Conservation (phyloP, 2,113 vertebrate species). For the Glaucidium brasilianum region DNA sequence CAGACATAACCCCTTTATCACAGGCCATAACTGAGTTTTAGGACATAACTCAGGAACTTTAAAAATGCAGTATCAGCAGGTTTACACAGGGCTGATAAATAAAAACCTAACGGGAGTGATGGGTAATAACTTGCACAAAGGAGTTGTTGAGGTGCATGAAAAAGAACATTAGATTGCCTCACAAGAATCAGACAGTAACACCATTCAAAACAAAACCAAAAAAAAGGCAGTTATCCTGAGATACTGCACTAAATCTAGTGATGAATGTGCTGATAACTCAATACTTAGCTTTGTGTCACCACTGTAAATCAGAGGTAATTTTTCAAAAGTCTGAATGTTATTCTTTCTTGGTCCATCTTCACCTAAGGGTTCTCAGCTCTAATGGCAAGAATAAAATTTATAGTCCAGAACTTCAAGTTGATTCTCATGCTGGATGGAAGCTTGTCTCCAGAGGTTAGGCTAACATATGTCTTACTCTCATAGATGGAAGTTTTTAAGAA, state of each 20-base stretch:
- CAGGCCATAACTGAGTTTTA: neutral
- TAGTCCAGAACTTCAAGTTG: neutral
- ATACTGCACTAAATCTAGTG: conserved; percentile 1
- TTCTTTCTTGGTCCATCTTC: conserved; percentile 43
- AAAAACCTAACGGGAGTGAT: neutral
- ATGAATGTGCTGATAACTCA: conserved; percentile 37
- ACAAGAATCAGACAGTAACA: neutral
- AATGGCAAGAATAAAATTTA: conserved; percentile 21
- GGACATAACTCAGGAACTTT: neutral
- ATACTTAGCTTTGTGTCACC: conserved; percentile 17
- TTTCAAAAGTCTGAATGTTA: conserved; percentile 38
- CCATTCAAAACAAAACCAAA: neutral
- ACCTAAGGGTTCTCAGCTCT: neutral
- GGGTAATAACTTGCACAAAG: neutral
- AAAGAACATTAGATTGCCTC: neutral
- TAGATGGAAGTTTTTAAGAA: neutral
- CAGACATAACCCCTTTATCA: neutral
- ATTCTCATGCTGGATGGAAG: neutral
- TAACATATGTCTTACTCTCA: neutral
- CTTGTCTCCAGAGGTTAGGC: neutral
- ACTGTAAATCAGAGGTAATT: conserved; percentile 34
- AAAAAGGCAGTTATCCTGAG: neutral
- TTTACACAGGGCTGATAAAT: neutral
- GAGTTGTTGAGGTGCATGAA: neutral
- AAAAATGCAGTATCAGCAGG: neutral